Base-by-base conservation (phyloP, 2,797 vertebrate species). In the Coracias cyanogaster region DNA sequence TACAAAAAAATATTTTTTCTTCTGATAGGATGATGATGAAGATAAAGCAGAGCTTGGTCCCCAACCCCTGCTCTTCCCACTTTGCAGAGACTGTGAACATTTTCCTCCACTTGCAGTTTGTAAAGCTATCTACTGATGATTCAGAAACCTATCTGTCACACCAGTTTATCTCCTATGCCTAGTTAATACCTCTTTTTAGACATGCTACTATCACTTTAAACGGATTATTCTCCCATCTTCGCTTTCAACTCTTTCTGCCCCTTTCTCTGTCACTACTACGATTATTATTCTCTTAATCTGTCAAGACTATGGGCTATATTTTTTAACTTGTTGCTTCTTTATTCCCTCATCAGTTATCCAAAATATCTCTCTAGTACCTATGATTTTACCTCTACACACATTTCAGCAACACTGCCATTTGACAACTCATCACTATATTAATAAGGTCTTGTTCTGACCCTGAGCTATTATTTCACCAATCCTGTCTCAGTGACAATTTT, bases 1-100 rank as follows among this genome's bases (percentile, higher is more conserved):
- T 89, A 94, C 62, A 92, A 92, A 96, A 91, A 93, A 62, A 65
- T 48, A 87, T 79, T 86, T 94, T 83, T 94, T 95, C 67, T 97
- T 97, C 95, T 89, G 72, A 84, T 72, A 96, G 65, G 80, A 95
- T 97, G 97, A 98, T 97, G 97, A 98, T 98, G 97, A 98, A 98
- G 97, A 98, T 98, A 97, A 97, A 88, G 96, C 96, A 96, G 72
- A 91, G 79, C 25, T 64, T 66, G 45, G 39, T 67, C 41, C 60
- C 65, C 62, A n/a, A 21, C 9, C 7, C 16, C 7, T 49, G 26
- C 41, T 84, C 60, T 78, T 87, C 65, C 78, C 65, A 92, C 61
- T 89, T 54, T 66, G 49, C 52, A 86, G 54, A 22, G 49, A 73
- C 49, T 64, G 41, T 29, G 31, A 86, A 82, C 24, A 43, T 51